Base-by-base conservation (phyloP, 2,797 vertebrate genomes). In the Oceanodroma leucorhoa region DNA sequence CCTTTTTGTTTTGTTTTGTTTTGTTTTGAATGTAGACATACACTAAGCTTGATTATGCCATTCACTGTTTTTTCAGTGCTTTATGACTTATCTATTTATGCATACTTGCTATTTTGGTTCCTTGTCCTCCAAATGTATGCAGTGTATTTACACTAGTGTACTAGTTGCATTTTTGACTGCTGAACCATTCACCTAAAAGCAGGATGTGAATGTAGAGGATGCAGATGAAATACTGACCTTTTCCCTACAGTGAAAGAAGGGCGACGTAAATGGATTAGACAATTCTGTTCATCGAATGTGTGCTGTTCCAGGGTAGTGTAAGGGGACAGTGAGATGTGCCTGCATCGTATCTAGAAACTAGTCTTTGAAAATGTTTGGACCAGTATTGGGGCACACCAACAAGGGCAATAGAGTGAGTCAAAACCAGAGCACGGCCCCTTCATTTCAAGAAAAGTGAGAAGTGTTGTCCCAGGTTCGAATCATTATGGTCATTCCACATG, bases 21-120 rank as follows among this genome's bases (percentile, higher is more conserved):
- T 76, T 84, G 78, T 78, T 96, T 89, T 91, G 67, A 73, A 66
- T 93, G 60, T 86, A 89, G 91, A 77, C 53, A 67, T 92, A 90
- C 48, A 61, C 93, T 87, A 90, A 93, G 55, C 81, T 92, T 84
- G 58, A 89, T 90, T 93, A 45, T 92, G 30, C 38, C 34, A 60
- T 70, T 91, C 55, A 57, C 62, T 77, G 48, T 0, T 62, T 83
- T 92, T 88, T 75, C 87, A 75, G 83, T 82, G 29, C 90, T 93
- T 75, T 70, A 50, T 87, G 80, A 84, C 73, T 93, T 92, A 88
- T 79, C 83, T 96, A 93, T 97, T 97, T 96, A 91, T 90, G 50
- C 53, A 48, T 87, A 50, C 70, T 87, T 92, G 64, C 91, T 89
- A 70, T 76, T 96, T 93, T 84, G 19, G 64, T 92, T 92, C 67